These are phyloP conservation scores for Tribolium castaneum DNA, from an alignment of 1,140 invertebrate genomes.

Conservation along the genomic window DNA sequence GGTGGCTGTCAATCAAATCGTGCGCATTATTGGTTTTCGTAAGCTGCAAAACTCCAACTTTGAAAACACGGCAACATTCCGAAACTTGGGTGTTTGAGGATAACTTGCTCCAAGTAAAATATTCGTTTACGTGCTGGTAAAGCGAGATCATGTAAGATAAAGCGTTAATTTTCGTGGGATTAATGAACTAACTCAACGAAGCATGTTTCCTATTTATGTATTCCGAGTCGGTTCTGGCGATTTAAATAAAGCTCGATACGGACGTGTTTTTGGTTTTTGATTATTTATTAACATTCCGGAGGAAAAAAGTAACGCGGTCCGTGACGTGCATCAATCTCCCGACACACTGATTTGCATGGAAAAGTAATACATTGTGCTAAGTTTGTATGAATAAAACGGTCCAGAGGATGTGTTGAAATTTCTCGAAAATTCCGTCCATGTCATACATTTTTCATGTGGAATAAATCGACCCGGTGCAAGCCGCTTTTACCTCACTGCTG, in stretches of 20 bases:
- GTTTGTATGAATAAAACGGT: conserved; percentile 5
- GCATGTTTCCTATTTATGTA: conserved; percentile 29
- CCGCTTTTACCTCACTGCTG: background rate
- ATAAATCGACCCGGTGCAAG: background rate
- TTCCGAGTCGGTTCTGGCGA: conserved; percentile 9
- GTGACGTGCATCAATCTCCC: conserved; percentile 4
- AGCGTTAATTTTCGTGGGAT: conserved; percentile 28
- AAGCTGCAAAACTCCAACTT: background rate
- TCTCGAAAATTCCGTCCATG: conserved; percentile 5
- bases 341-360: background rate
- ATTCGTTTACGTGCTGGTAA: conserved; percentile 18
- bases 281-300: conserved; percentile 8
- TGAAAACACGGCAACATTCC: background rate
- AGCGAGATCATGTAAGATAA: conserved; percentile 31
- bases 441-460: conserved; percentile 24
- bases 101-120: background rate
- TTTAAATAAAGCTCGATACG: conserved; percentile 29
- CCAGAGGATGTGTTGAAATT: background rate
- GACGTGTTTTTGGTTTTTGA: conserved; percentile 16
- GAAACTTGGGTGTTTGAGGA: background rate
- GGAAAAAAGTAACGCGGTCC: background rate
- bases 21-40: background rate
- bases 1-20: background rate
- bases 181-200: conserved; percentile 23
- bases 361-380: background rate